Evolutionary conservation across 2,888 invertebrate species (phyloP).

Genomic region (Autographa pulchrina): DNA sequence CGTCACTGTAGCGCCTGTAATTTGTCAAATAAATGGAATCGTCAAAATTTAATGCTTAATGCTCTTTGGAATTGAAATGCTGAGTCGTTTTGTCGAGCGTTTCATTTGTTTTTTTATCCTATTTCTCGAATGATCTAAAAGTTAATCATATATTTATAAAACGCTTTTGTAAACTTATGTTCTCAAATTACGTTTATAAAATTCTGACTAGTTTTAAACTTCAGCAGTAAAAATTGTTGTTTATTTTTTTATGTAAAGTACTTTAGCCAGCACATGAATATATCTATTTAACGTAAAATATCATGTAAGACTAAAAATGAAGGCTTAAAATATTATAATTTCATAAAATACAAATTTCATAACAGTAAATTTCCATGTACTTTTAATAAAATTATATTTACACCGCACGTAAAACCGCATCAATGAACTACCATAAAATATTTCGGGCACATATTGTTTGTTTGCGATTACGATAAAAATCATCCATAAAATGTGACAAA

Average conservation of each 20-base stretch:
- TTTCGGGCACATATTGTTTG: slow-evolving; percentile 26
- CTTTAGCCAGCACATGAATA: too few relatives aligned
- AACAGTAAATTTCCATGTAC: too few relatives aligned
- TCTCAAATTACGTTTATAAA: too few relatives aligned
- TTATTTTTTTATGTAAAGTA: too few relatives aligned
- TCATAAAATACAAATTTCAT: too few relatives aligned
- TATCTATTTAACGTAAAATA: too few relatives aligned
- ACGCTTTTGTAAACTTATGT: too few relatives aligned
- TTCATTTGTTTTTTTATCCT: not conserved
- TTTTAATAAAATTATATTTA: too few relatives aligned
- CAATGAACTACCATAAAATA: slow-evolving; percentile 28
- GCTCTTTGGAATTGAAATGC: slow-evolving; percentile 7
- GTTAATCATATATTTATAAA: not conserved
- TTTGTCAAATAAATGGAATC: slow-evolving; percentile 11
- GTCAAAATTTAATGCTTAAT: slow-evolving; percentile 6
- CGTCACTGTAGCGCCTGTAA: not conserved
- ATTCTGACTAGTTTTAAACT: too few relatives aligned
- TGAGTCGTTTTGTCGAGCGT: not conserved
- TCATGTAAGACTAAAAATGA: too few relatives aligned
- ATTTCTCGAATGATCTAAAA: not conserved
- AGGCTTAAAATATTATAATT: too few relatives aligned
- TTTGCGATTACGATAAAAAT: slow-evolving; percentile 30
- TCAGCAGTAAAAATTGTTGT: too few relatives aligned
- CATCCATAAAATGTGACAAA: slow-evolving; percentile 42
- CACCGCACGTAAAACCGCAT: not conserved